Percentiles rank a stretch among this genome's conserved stretches.
Evolutionary conservation across 1,140 invertebrate species (phyloP).

Genomic region (Caenorhabditis remanei): DNA sequence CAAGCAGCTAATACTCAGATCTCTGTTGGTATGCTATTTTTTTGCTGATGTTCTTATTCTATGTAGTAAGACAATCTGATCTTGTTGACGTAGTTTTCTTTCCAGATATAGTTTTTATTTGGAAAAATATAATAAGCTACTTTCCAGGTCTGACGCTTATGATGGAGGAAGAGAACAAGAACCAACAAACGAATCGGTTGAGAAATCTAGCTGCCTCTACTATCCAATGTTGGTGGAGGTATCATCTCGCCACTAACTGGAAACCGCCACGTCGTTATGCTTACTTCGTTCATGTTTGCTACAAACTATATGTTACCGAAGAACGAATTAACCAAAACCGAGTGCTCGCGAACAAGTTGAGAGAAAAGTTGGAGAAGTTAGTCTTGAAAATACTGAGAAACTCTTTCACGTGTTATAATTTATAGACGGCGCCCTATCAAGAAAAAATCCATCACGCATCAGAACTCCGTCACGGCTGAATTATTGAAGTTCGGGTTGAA

Average conservation of each 20-base stretch:
- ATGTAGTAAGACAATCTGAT: not conserved
- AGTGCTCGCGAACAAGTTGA: conserved; percentile 57
- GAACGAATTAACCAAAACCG: conserved; percentile 58
- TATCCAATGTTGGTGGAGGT: conserved; percentile 69
- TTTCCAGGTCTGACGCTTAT: conserved; percentile 67
- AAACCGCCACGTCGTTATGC: conserved; percentile 35
- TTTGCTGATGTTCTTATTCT: not conserved
- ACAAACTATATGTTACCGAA: conserved; percentile 58
- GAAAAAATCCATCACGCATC: conserved; percentile 32
- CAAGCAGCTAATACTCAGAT: conserved; percentile 69
- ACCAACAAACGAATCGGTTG: conserved; percentile 64
- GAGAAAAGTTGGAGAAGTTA: conserved; percentile 59
- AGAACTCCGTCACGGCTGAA: conserved; percentile 37
- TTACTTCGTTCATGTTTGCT: conserved; percentile 56
- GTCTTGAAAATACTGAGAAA: not conserved
- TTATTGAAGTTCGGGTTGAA: conserved; percentile 30
- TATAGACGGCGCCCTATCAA: conserved; percentile 16
- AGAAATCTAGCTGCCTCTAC: conserved; percentile 68
- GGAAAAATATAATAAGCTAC: not conserved
- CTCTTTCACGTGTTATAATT: not conserved
- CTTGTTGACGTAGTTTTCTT: too few species aligned
- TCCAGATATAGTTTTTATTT: not conserved
- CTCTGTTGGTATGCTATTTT: conserved; percentile 61
- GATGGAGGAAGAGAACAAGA: conserved; percentile 70
- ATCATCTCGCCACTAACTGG: conserved; percentile 56